A percentile compares a stretch with the other conserved stretches of the same genome.
Conservation (phyloP, 2,113 vertebrate species). For the Hemiscyllium ocellatum region DNA sequence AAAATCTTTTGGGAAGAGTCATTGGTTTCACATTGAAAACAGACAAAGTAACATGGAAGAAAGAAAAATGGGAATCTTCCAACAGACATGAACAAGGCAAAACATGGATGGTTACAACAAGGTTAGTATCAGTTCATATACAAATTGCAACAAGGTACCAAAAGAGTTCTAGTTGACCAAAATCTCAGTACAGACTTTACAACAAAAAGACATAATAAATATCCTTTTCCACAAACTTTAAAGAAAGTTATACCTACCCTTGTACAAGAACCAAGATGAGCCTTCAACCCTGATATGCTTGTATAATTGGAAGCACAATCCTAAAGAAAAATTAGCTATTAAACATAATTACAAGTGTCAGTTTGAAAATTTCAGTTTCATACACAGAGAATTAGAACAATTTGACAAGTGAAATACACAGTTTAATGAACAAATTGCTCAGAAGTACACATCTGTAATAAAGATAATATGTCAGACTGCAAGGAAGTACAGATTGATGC, state of each 20-base stretch:
- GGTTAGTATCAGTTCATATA: neutral
- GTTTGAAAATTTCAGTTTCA: neutral
- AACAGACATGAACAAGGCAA: neutral
- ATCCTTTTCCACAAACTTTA: neutral
- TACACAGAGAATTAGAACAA: neutral
- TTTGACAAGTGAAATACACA: neutral
- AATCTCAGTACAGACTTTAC: neutral
- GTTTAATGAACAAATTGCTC: neutral
- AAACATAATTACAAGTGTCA: slow-evolving; percentile 21
- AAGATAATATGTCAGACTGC: neutral
- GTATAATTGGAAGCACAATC: slow-evolving; percentile 82
- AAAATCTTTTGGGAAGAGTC: neutral
- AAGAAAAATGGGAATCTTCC: neutral
- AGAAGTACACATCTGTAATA: neutral
- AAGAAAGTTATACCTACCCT: slow-evolving; percentile 57
- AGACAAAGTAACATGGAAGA: neutral
- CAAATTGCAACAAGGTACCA: neutral
- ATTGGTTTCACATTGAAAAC: neutral
- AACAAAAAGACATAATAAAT: neutral
- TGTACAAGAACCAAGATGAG: slow-evolving; percentile 83
- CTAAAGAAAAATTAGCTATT: slow-evolving; percentile 52
- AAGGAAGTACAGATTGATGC: neutral
- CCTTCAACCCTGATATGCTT: slow-evolving; percentile 86
- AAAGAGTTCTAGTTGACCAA: neutral
- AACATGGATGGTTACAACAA: neutral